These are phyloP conservation scores for Raja brachyura DNA, from an alignment of 2,113 vertebrate species.

Conservation along the genomic window DNA sequence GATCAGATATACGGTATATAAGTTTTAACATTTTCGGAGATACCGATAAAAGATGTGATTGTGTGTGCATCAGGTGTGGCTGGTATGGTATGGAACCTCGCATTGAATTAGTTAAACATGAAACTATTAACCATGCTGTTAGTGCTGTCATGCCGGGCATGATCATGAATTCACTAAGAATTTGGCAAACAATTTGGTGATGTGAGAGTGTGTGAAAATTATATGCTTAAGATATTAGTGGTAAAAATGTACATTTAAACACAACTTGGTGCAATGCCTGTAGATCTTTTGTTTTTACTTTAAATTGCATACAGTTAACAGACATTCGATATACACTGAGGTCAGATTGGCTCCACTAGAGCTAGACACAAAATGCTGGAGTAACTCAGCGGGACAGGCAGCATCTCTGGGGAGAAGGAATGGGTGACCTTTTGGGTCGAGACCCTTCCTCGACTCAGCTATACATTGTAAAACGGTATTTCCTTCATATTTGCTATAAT, in stretches of 20 bases:
- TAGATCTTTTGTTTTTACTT: slow-evolving; percentile 51
- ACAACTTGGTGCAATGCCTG: slow-evolving; percentile 49
- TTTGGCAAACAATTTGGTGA: slow-evolving; percentile 37
- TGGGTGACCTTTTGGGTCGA: no score
- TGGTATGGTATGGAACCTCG: neutral
- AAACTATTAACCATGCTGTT: slow-evolving; percentile 23
- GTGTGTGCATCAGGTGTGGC: neutral
- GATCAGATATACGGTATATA: neutral
- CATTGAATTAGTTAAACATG: neutral
- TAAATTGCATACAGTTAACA: slow-evolving; percentile 36
- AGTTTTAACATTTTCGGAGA: neutral
- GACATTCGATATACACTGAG: slow-evolving; percentile 27
- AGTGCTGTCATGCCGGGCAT: slow-evolving; percentile 27
- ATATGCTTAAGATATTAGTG: slow-evolving; percentile 55
- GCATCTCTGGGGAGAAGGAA: no score
- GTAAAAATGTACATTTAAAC: slow-evolving; percentile 58
- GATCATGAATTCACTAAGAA: neutral
- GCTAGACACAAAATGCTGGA: no score
- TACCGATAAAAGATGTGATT: neutral
- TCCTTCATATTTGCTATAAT: neutral
- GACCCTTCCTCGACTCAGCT: no score
- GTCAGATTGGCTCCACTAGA: slow-evolving; percentile 12
- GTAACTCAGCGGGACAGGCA: no score
- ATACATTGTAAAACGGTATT: neutral
- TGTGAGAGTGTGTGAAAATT: slow-evolving; percentile 61